Conservation (phyloP, 2,888 invertebrate genomes). For the Cistogaster globosa region DNA sequence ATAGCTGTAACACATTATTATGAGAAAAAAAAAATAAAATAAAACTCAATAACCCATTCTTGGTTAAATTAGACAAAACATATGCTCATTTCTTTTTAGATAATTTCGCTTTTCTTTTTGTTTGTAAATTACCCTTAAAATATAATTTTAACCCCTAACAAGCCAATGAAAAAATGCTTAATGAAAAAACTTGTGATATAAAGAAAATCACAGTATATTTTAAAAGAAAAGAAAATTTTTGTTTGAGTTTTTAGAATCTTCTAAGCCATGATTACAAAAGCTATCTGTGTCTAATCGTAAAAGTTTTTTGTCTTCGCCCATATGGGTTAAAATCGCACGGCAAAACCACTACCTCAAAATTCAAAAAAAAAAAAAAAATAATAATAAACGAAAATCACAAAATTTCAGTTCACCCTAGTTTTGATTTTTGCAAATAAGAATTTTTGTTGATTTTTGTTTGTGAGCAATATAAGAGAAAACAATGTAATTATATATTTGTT, state of each 20-base stretch:
- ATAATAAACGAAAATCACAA: slow-evolving; percentile 37
- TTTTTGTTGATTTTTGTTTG: slow-evolving; percentile 36
- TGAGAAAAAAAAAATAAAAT: slow-evolving; percentile 15
- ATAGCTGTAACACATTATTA: not conserved
- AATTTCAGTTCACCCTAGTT: slow-evolving; percentile 42
- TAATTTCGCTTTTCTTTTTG: slow-evolving; percentile 32
- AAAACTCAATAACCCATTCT: slow-evolving; percentile 66
- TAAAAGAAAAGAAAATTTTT: too few species aligned
- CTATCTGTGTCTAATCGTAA: too few species aligned
- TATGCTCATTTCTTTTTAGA: slow-evolving; percentile 64
- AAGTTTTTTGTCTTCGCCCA: not conserved
- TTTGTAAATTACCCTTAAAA: slow-evolving; percentile 60
- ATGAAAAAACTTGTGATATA: too few species aligned
- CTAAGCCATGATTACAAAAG: too few species aligned
- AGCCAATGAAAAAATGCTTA: not conserved
- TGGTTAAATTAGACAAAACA: slow-evolving; percentile 65
- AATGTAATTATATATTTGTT: slow-evolving; percentile 61
- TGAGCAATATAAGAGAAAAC: slow-evolving; percentile 39
- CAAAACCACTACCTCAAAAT: slow-evolving; percentile 26
- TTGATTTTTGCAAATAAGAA: slow-evolving; percentile 54
- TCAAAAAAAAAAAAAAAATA: not conserved
- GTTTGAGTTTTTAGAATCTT: too few species aligned
- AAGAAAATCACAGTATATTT: too few species aligned
- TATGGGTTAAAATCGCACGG: slow-evolving; percentile 44
- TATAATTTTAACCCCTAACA: slow-evolving; percentile 57